Evolutionary conservation across 2,797 vertebrate species (phyloP).

Genomic region (Takifugu rubripes): DNA sequence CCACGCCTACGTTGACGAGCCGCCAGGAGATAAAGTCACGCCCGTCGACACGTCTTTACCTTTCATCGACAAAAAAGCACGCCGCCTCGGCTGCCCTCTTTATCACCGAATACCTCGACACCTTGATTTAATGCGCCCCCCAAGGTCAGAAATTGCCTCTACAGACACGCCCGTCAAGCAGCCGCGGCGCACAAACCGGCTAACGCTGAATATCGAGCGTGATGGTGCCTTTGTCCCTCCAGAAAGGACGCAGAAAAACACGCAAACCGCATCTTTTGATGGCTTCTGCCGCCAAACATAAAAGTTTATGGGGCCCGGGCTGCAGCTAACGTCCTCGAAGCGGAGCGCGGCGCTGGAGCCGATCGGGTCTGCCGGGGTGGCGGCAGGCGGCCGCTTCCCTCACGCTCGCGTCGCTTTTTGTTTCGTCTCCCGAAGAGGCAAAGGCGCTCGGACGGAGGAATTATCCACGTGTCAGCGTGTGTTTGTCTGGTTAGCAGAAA

Average conservation of each 20-base stretch:
- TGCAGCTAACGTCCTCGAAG: too few species aligned
- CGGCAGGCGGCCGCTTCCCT: too few species aligned
- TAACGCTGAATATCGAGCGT: conserved; percentile 42
- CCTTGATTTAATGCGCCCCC: conserved; percentile 74
- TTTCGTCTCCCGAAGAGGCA: conserved; percentile 44
- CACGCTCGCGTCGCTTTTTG: not conserved
- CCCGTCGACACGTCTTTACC: too few species aligned
- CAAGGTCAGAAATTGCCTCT: conserved; percentile 72
- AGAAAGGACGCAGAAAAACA: not conserved
- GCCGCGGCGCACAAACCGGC: conserved; percentile 71
- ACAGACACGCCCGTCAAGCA: conserved; percentile 56
- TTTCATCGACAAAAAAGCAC: conserved; percentile 12
- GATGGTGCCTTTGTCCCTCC: too few species aligned
- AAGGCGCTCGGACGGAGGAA: conserved; percentile 46
- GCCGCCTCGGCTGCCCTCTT: conserved; percentile 61
- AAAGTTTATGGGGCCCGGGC: not conserved
- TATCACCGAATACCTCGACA: conserved; percentile 69
- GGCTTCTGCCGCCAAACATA: not conserved
- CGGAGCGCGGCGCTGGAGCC: too few species aligned
- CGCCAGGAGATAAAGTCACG: too few species aligned
- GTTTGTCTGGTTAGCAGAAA: conserved; percentile 51
- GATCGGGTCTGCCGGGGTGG: too few species aligned
- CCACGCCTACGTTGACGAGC: too few species aligned
- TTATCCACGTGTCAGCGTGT: conserved; percentile 52
- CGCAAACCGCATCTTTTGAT: not conserved